Evolutionary conservation across 2,888 invertebrate species (phyloP).

Genomic region (Dicyrtomina minuta): DNA sequence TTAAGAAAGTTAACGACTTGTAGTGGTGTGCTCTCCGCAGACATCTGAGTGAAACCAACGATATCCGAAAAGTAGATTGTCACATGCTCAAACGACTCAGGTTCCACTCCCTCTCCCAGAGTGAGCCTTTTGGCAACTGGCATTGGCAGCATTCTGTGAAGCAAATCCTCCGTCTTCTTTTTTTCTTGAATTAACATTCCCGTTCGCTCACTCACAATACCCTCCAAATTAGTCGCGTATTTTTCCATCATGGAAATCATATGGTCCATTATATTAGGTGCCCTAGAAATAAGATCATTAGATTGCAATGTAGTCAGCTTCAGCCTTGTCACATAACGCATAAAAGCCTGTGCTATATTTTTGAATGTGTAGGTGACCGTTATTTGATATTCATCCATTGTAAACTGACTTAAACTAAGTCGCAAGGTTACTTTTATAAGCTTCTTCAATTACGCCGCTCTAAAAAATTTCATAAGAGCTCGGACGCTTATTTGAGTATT

Average conservation of each 20-base stretch:
- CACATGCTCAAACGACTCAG: constrained; percentile 88
- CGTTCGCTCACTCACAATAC: constrained; percentile 88
- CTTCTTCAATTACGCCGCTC: too few species aligned
- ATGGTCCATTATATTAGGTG: constrained; percentile 91
- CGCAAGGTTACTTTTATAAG: background rate
- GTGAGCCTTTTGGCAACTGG: constrained; percentile 86
- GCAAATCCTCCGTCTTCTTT: constrained; percentile 86
- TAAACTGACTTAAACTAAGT: background rate
- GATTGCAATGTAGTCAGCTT: too few species aligned
- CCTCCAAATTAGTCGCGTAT: constrained; percentile 91
- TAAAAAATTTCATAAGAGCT: too few species aligned
- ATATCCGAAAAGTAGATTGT: constrained; percentile 98
- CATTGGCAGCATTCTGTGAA: constrained; percentile 92
- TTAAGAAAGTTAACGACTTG: constrained; percentile 94
- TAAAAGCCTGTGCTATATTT: too few species aligned
- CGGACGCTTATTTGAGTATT: too few species aligned
- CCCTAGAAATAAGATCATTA: constrained; percentile 65
- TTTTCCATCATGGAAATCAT: constrained; percentile 99
- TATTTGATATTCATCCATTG: too few species aligned
- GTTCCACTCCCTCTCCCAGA: constrained; percentile 84
- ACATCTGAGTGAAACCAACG: constrained; percentile 94
- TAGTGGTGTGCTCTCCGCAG: constrained; percentile 88
- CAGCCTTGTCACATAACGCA: background rate
- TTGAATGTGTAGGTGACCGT: too few species aligned
- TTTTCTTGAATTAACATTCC: constrained; percentile 86